A percentile compares a stretch with the other conserved stretches of the same genome.
Conservation (phyloP, 2,797 vertebrate genomes). For the Amblyopsis hoosieri region DNA sequence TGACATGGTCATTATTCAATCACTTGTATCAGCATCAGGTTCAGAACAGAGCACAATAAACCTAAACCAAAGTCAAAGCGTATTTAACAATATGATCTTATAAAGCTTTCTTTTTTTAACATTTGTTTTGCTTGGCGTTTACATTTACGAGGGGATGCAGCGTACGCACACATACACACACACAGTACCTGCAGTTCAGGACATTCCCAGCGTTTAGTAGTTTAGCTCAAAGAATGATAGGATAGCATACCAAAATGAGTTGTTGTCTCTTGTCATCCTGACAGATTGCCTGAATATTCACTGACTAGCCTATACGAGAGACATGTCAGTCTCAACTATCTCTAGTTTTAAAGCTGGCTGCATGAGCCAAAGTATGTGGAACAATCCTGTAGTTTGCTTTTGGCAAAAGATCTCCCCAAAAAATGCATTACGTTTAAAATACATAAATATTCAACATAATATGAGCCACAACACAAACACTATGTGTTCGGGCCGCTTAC, state of each 20-base stretch:
- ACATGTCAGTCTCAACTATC: background rate
- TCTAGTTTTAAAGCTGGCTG: background rate
- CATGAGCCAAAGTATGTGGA: background rate
- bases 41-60: no score
- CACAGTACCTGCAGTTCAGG: background rate
- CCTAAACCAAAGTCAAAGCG: no score
- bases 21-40: no score
- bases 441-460: no score
- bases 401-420: background rate
- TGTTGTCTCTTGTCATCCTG: background rate
- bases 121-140: background rate
- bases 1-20: no score
- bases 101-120: no score
- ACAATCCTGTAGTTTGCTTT: background rate
- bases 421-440: no score
- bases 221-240: background rate
- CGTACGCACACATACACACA: background rate
- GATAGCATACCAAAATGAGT: background rate
- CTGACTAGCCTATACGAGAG: background rate
- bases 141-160: background rate
- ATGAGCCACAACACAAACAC: constrained; percentile 23
- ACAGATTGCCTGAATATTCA: background rate
- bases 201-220: background rate
- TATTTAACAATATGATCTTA: no score
- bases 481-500: constrained; percentile 80